phyloP scores from a whole-genome alignment of 2,888 invertebrate genomes.

The Pantelozetes paolii region DNA sequence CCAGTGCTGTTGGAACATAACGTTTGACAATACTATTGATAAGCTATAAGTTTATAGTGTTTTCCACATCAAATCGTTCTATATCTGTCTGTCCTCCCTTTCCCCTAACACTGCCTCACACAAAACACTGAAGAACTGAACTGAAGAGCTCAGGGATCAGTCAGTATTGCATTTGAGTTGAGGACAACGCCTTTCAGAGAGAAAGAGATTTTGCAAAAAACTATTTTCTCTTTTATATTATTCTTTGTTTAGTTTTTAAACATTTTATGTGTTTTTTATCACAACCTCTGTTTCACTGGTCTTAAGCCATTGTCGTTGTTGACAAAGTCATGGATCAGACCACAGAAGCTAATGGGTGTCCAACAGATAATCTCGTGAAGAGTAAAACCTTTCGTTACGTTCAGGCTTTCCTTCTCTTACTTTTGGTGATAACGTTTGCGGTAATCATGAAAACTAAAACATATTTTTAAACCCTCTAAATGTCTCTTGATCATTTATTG shows the following conservation, averaged over 20 bases:
- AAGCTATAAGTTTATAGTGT: background rate
- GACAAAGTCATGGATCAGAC: background rate
- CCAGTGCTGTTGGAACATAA: background rate
- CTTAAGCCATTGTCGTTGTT: background rate
- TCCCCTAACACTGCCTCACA: no score
- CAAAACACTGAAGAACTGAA: no score
- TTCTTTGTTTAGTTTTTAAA: background rate
- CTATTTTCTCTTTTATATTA: no score
- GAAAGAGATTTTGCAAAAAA: no score
- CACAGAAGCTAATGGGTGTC: background rate
- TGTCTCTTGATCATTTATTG: no score
- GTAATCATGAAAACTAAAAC: constrained; percentile 30
- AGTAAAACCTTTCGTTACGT: constrained; percentile 30
- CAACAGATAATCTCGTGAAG: background rate
- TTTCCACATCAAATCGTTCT: no score
- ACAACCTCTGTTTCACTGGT: background rate
- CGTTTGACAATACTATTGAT: background rate
- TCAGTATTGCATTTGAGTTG: no score
- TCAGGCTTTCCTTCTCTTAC: constrained; percentile 24
- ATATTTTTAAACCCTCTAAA: no score
- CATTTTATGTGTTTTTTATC: background rate
- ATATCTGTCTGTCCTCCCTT: no score
- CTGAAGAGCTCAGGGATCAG: no score
- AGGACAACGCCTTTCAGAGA: no score
- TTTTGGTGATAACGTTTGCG: constrained; percentile 35